phyloP scores from a whole-genome alignment of 2,113 vertebrate species.

The Amphilophus citrinellus region DNA sequence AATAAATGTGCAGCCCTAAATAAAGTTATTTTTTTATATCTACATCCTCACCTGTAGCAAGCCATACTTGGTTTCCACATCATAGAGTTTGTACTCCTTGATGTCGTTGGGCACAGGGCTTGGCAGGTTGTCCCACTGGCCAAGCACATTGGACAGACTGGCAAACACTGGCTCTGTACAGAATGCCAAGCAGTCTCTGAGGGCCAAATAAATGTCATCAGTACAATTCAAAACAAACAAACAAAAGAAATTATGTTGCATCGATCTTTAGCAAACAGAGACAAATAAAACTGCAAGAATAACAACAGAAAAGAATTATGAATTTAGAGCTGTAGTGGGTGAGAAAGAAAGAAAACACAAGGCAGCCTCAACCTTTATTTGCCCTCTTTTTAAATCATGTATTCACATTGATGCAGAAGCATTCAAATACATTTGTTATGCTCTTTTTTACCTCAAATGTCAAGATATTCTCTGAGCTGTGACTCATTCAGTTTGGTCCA shows the following conservation, averaged over 20 bases:
- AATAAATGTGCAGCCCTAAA: not conserved
- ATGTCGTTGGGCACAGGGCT: conserved; percentile 91
- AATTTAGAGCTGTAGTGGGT: not conserved
- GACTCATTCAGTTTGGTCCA: conserved; percentile 15
- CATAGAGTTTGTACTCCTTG: conserved; percentile 96
- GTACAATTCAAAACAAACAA: not conserved
- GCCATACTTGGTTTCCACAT: conserved; percentile 97
- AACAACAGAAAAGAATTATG: not conserved
- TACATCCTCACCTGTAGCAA: conserved; percentile 91
- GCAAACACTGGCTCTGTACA: conserved; percentile 98
- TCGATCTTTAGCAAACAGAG: not conserved
- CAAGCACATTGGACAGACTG: conserved; percentile 96
- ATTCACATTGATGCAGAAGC: conserved; percentile 27
- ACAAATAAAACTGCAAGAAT: not conserved
- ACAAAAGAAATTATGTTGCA: too few species aligned
- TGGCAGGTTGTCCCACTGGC: conserved; percentile 95
- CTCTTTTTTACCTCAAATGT: not conserved
- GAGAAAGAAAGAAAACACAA: not conserved
- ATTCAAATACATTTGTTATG: conserved; percentile 18
- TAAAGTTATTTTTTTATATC: not conserved
- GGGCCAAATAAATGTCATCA: conserved; percentile 20
- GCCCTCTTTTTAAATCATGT: not conserved
- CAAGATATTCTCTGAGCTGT: conserved; percentile 5
- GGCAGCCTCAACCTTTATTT: not conserved
- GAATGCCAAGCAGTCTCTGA: conserved; percentile 96